Evolutionary conservation across 2,888 invertebrate species (phyloP).

Genomic region (Pogonocherus hispidulus): DNA sequence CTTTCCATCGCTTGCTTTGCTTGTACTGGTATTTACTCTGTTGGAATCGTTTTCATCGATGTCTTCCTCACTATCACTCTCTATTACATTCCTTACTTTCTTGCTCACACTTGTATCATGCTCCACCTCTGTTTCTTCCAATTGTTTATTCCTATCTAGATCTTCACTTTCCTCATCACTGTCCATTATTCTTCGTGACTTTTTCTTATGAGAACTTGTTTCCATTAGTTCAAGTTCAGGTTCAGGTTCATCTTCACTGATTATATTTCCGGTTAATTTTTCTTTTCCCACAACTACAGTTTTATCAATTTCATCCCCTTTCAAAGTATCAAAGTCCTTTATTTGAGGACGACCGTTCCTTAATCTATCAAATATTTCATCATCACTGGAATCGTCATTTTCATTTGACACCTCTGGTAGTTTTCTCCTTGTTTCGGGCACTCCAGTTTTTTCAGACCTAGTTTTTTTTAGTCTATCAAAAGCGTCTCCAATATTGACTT

Average conservation of each 20-base stretch:
- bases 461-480: constrained; percentile 32
- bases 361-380: not conserved
- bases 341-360: not conserved
- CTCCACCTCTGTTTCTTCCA: constrained; percentile 34
- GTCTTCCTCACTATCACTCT: constrained; percentile 59
- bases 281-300: not conserved
- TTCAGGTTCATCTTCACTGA: not conserved
- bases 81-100: constrained; percentile 59
- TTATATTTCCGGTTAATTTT: not conserved
- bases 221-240: not conserved
- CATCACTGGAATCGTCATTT: not conserved
- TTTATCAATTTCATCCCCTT: constrained; percentile 10
- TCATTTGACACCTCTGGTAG: too few relatives aligned
- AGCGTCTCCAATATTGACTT: constrained; percentile 28
- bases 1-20: constrained; percentile 33
- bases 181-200: constrained; percentile 23
- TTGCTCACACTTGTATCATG: constrained; percentile 9
- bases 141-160: not conserved
- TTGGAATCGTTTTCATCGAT: not conserved
- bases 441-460: not conserved
- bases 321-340: not conserved
- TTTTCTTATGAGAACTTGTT: constrained; percentile 15
- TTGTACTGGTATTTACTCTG: not conserved
- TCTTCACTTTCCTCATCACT: constrained; percentile 41
- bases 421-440: too few relatives aligned